phyloP scores from a whole-genome alignment of 2,113 vertebrate species.

The Pelecanus crispus region DNA sequence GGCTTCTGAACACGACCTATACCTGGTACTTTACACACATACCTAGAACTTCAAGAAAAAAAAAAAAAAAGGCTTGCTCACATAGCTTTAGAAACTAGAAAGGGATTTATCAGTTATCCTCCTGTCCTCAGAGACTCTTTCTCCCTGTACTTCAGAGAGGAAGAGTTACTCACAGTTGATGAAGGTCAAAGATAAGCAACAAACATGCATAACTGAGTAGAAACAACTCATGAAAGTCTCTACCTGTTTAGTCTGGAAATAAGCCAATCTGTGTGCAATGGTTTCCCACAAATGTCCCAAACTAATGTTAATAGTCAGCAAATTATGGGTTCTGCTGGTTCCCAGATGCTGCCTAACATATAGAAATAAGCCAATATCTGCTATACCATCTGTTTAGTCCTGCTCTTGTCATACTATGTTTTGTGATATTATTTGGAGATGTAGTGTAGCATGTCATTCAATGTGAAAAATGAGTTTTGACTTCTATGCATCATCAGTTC shows the following conservation, averaged over 20 bases:
- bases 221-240: background rate
- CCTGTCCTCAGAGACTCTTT: background rate
- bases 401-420: conserved; percentile 46
- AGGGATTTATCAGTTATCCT: background rate
- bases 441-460: background rate
- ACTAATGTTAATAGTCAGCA: conserved; percentile 30
- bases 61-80: background rate
- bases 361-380: conserved; percentile 1
- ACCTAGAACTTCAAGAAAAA: background rate
- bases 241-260: background rate
- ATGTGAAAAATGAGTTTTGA: background rate
- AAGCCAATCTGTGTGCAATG: background rate
- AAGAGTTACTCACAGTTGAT: background rate
- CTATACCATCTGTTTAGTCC: conserved; percentile 48
- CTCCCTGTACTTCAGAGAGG: background rate
- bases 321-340: background rate
- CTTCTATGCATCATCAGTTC: background rate
- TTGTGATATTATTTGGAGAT: conserved; percentile 40
- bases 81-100: background rate
- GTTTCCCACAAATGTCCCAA: conserved; percentile 10
- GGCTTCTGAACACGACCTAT: background rate
- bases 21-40: background rate
- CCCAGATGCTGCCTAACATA: conserved; percentile 40
- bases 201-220: background rate
- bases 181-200: background rate